phyloP scores from a whole-genome alignment of 1,140 invertebrate species.

The Platyscapa corneri region DNA sequence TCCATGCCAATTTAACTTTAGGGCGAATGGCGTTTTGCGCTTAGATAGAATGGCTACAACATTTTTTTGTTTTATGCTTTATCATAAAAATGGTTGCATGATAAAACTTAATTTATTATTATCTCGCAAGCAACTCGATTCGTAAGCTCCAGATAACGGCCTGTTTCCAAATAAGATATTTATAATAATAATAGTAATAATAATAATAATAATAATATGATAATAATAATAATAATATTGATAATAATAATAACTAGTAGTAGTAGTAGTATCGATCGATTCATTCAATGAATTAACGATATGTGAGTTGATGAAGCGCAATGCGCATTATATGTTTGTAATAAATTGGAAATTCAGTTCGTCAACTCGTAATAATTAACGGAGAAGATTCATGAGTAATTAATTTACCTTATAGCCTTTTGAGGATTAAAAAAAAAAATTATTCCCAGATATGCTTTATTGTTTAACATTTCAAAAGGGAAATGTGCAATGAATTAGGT shows the following conservation, averaged over 20 bases:
- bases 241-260: too few relatives aligned
- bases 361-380: too few relatives aligned
- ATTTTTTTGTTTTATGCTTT: background rate
- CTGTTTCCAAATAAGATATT: background rate
- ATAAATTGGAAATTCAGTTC: too few relatives aligned
- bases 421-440: too few relatives aligned
- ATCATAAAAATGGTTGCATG: background rate
- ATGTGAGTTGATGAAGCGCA: background rate
- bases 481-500: background rate
- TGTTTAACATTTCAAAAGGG: too few relatives aligned
- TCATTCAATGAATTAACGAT: background rate
- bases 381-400: too few relatives aligned
- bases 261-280: too few relatives aligned
- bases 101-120: background rate
- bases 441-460: too few relatives aligned
- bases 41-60: background rate
- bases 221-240: too few relatives aligned
- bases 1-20: background rate
- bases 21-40: background rate
- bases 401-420: too few relatives aligned
- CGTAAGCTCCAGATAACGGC: background rate
- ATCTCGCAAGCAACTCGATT: background rate
- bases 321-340: background rate
- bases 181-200: too few relatives aligned
- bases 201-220: too few relatives aligned